Evolutionary conservation across 2,797 vertebrate genomes (phyloP).

Genomic region (Coranthus polyacanthus): DNA sequence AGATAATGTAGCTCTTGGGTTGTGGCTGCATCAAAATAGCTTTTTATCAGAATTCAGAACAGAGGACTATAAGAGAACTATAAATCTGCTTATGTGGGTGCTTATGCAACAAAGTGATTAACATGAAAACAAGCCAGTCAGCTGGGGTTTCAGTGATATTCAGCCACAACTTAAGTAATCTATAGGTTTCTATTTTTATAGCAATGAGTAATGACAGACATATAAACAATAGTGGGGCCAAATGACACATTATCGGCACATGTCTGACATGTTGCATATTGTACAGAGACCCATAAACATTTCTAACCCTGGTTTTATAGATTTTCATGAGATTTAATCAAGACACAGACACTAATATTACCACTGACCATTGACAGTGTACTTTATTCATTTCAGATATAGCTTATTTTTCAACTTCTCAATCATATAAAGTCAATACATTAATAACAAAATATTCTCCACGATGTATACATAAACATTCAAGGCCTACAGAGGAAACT

Average conservation of each 20-base stretch:
- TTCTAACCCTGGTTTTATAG: too few relatives aligned
- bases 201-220: constrained; percentile 31
- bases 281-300: not conserved
- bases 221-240: constrained; percentile 27
- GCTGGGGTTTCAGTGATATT: constrained; percentile 45
- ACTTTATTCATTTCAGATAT: constrained; percentile 81
- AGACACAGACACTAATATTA: constrained; percentile 25
- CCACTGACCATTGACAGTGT: constrained; percentile 38
- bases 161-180: constrained; percentile 30
- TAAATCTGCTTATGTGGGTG: constrained; percentile 48
- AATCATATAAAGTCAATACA: constrained; percentile 58
- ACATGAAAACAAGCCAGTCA: constrained; percentile 24
- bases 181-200: constrained; percentile 48
- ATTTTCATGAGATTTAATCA: too few relatives aligned
- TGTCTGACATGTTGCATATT: constrained; percentile 6
- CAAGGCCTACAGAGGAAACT: constrained; percentile 42
- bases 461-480: constrained; percentile 59
- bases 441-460: constrained; percentile 43
- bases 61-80: constrained; percentile 2
- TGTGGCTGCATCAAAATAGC: constrained; percentile 55
- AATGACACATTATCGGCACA: constrained; percentile 24
- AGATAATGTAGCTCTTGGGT: constrained; percentile 52
- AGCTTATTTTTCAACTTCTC: constrained; percentile 81
- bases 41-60: constrained; percentile 44
- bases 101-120: constrained; percentile 53